Percentiles rank a stretch among this genome's conserved stretches.
Evolutionary conservation across 2,113 vertebrate species (phyloP).

Genomic region (Varanus salvator): DNA sequence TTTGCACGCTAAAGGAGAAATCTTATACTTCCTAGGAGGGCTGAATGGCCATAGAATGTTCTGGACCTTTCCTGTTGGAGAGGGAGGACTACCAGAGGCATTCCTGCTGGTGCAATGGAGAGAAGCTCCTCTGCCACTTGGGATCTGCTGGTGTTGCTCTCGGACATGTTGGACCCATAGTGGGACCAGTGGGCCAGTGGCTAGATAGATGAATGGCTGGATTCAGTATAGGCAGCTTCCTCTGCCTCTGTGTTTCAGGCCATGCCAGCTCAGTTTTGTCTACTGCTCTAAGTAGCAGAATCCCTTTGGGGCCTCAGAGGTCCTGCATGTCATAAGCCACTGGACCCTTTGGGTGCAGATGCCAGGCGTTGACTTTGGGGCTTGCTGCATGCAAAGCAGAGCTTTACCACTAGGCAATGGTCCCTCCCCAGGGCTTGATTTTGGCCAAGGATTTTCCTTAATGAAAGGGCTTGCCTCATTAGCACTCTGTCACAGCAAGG

Average conservation of each 20-base stretch:
- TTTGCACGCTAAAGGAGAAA: background rate
- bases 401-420: background rate
- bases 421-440: constrained; percentile 26
- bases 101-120: too few relatives aligned
- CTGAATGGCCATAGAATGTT: too few relatives aligned
- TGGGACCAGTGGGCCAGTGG: too few relatives aligned
- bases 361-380: background rate
- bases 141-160: too few relatives aligned
- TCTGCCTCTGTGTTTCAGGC: background rate
- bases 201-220: too few relatives aligned
- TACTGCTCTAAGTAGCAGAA: background rate
- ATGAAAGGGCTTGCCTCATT: constrained; percentile 59
- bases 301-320: too few relatives aligned
- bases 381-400: background rate
- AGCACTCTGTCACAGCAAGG: constrained; percentile 29
- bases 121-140: too few relatives aligned
- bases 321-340: background rate
- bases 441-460: constrained; percentile 37
- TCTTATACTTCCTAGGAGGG: background rate
- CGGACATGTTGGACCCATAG: too few relatives aligned
- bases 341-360: background rate
- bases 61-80: too few relatives aligned
- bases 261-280: background rate
- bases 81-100: too few relatives aligned
- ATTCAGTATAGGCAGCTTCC: too few relatives aligned